Conservation (phyloP, 2,113 vertebrate genomes). For the Dunckerocampus dactyliophorus region DNA sequence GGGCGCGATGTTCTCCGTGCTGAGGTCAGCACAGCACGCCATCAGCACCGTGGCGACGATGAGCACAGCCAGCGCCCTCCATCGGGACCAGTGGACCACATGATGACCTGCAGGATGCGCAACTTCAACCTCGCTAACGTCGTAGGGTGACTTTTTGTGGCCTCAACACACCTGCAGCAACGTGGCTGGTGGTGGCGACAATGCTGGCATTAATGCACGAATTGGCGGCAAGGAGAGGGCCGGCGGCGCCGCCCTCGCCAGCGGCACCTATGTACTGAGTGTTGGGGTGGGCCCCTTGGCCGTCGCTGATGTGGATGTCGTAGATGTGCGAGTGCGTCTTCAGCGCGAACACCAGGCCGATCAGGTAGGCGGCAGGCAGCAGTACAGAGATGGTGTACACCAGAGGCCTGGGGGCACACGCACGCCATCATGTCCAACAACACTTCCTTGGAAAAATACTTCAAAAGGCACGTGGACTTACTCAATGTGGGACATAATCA, state of each 20-base stretch:
- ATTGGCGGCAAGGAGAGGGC: conserved; percentile 14
- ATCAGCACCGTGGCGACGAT: conserved; percentile 81
- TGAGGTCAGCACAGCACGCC: conserved; percentile 84
- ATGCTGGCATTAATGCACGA: conserved; percentile 46
- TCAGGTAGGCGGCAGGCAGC: conserved; percentile 77
- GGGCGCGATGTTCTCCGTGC: conserved; percentile 82
- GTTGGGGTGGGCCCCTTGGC: conserved; percentile 70
- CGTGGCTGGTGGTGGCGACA: conserved; percentile 19
- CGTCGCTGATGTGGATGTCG: conserved; percentile 79
- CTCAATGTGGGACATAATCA: conserved; percentile 81
- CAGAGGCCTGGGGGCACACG: conserved; percentile 66
- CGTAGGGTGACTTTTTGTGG: conserved; percentile 1
- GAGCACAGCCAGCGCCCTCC: conserved; percentile 76
- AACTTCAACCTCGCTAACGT: neutral
- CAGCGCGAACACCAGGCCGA: conserved; percentile 82
- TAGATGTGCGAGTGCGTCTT: conserved; percentile 85
- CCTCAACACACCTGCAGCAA: conserved; percentile 36
- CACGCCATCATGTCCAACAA: neutral
- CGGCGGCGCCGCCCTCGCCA: neutral
- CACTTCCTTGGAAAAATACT: neutral
- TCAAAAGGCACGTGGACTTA: conserved; percentile 65
- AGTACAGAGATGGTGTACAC: conserved; percentile 76
- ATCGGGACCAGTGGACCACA: conserved; percentile 80
- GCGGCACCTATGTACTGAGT: conserved; percentile 66
- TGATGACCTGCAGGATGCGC: conserved; percentile 51